Evolutionary conservation across 2,797 vertebrate species (phyloP), one percentile per base, ranked within the genome.

Genomic region (Pteronotus mesoamericanus): DNA sequence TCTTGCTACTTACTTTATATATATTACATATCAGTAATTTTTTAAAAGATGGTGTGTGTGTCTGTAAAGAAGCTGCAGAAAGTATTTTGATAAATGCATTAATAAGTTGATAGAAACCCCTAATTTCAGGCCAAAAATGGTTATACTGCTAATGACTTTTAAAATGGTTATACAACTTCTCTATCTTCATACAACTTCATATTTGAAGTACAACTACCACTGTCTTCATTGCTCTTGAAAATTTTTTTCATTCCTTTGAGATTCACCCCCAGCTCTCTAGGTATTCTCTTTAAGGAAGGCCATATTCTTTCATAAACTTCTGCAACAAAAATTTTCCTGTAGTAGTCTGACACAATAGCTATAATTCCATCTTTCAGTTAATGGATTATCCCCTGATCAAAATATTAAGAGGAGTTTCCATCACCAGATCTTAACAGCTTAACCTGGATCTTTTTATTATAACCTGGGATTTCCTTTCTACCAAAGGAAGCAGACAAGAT

Each of bases 361-460:
- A 4, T 44, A 89, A 88, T 66, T 86, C 12, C 5, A 34, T n/a
- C 34, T 61, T 85, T 90, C 37, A 51, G 6, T 88, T 42, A 88
- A 91, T 46, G 24, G 75, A 91, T 91, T 85, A 71, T 69, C 42
- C 26, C n/a, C 72, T 80, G 37, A 80, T 85, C 71, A 91, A 91
- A 80, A 55, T 69, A 88, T 75, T 93, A 75, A 87, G 71, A 85
- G 34, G 44, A 32, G 7, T n/a, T 91, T 87, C 32, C 29, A 48
- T 94, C 48, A 88, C 83, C 44, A 53, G 7, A 46, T 94, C 64
- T 94, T 91, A 91, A 95, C 3, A 88, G 51, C 29, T 95, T 77
- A 94, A 26, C 29, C 22, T 57, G 64, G 3, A 42, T 80, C 19
- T 89, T 55, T 44, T 95, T 34, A 84, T 88, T 26, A 75, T 37